A percentile compares a stretch with the other conserved stretches of the same genome.
phyloP scores from a whole-genome alignment of 2,113 vertebrate species.

The Takifugu flavidus region DNA sequence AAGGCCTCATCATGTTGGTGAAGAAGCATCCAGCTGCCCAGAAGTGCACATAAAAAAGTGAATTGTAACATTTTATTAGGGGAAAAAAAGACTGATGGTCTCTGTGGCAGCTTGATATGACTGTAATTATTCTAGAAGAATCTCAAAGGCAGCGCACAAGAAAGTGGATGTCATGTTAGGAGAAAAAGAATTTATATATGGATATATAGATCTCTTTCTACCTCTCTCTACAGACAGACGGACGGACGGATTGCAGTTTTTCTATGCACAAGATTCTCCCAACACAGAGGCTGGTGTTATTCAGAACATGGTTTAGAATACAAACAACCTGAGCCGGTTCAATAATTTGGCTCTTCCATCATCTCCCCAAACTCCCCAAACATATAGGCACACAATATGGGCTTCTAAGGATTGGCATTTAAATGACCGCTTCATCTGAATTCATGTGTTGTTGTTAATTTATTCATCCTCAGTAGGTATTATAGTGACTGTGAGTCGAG shows the following conservation, averaged over 20 bases:
- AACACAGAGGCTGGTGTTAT: conserved; percentile 40
- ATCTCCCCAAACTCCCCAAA: background rate
- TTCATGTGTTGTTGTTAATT: conserved; percentile 51
- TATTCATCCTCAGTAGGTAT: conserved; percentile 27
- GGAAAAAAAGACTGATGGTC: conserved; percentile 14
- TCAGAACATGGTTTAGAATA: conserved; percentile 33
- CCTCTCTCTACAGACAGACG: no score
- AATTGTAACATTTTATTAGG: conserved; percentile 1
- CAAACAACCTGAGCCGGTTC: background rate
- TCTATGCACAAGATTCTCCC: background rate
- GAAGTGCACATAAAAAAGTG: conserved; percentile 19
- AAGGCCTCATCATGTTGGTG: no score
- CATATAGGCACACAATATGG: background rate
- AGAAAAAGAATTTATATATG: conserved; percentile 13
- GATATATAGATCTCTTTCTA: no score
- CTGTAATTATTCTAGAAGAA: conserved; percentile 49
- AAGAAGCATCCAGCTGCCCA: conserved; percentile 6
- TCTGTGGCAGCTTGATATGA: conserved; percentile 45
- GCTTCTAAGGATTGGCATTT: conserved; percentile 24
- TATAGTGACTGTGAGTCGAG: conserved; percentile 28
- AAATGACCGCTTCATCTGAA: conserved; percentile 37
- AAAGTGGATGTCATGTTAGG: conserved; percentile 10
- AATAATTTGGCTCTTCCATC: no score
- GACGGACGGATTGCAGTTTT: no score
- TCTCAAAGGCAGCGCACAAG: conserved; percentile 32